Percentiles rank a stretch among this genome's conserved stretches.
Evolutionary conservation across 2,113 vertebrate species (phyloP).

Genomic region (Scomber scombrus): DNA sequence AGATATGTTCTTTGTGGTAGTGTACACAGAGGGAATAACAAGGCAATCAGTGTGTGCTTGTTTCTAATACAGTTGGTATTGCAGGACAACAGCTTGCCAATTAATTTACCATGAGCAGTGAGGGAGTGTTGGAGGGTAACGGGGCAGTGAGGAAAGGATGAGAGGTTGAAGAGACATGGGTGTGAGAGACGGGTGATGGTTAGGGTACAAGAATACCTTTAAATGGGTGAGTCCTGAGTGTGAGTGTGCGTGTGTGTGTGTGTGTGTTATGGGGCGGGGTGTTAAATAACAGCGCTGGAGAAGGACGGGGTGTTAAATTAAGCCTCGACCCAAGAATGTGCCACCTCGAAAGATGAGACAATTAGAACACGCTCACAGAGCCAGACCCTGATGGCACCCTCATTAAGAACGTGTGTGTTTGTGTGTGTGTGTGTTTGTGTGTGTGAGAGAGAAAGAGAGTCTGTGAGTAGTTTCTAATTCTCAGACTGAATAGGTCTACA

Average conservation of each 20-base stretch:
- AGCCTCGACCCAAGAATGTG: constrained; percentile 56
- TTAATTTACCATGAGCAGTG: constrained; percentile 66
- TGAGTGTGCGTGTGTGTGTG: constrained; percentile 3
- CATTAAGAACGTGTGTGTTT: constrained; percentile 45
- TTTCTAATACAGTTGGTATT: constrained; percentile 35
- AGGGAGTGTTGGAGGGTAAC: constrained; percentile 20
- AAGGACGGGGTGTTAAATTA: constrained; percentile 60
- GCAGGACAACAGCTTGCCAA: constrained; percentile 57
- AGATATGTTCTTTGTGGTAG: not conserved
- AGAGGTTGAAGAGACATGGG: not conserved
- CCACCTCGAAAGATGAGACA: constrained; percentile 65
- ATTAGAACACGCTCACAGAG: constrained; percentile 47
- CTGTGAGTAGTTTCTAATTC: not conserved
- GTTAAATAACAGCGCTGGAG: constrained; percentile 45
- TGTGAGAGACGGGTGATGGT: constrained; percentile 4
- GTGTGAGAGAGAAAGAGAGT: not conserved
- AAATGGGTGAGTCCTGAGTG: not conserved
- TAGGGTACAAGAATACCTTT: not conserved
- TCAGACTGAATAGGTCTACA: not conserved
- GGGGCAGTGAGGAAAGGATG: constrained; percentile 13
- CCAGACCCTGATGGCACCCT: constrained; percentile 49
- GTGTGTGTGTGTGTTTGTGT: constrained; percentile 23
- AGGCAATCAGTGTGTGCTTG: constrained; percentile 20
- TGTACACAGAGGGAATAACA: constrained; percentile 19
- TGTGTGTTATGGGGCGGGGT: constrained; percentile 23